Percentiles rank a stretch among this genome's conserved stretches.
Evolutionary conservation across 2,888 invertebrate species (phyloP).

Genomic region (Catocala fraxini): DNA sequence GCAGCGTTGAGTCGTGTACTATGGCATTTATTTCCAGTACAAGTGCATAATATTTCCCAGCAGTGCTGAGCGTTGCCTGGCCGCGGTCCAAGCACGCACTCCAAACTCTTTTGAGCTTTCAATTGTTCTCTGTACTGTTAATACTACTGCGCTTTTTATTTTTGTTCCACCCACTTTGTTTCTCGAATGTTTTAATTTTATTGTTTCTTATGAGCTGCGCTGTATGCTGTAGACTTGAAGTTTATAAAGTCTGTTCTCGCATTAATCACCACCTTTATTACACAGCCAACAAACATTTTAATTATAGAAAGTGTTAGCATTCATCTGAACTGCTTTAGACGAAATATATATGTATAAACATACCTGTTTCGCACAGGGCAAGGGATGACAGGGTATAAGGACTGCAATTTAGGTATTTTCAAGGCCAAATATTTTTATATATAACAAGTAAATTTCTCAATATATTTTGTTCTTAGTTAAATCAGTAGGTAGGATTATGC

Average conservation of each 20-base stretch:
- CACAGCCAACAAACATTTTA: background rate
- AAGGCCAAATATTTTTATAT: too few species aligned
- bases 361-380: too few species aligned
- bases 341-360: too few species aligned
- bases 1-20: background rate
- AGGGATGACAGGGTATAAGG: too few species aligned
- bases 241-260: background rate
- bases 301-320: background rate
- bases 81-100: constrained; percentile 44
- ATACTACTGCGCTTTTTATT: constrained; percentile 14
- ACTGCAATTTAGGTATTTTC: too few species aligned
- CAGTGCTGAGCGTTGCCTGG: constrained; percentile 36
- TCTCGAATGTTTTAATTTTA: constrained; percentile 10
- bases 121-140: constrained; percentile 39
- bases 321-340: too few species aligned
- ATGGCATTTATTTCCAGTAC: background rate
- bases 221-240: background rate
- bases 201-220: constrained; percentile 2
- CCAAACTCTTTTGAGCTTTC: constrained; percentile 43
- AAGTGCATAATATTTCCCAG: background rate
- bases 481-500: too few species aligned
- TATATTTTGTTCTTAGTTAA: too few species aligned
- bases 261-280: background rate
- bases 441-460: too few species aligned
- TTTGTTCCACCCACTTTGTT: constrained; percentile 7